phyloP scores from a whole-genome alignment of 2,888 invertebrate genomes.

The Amphipoea lucens region DNA sequence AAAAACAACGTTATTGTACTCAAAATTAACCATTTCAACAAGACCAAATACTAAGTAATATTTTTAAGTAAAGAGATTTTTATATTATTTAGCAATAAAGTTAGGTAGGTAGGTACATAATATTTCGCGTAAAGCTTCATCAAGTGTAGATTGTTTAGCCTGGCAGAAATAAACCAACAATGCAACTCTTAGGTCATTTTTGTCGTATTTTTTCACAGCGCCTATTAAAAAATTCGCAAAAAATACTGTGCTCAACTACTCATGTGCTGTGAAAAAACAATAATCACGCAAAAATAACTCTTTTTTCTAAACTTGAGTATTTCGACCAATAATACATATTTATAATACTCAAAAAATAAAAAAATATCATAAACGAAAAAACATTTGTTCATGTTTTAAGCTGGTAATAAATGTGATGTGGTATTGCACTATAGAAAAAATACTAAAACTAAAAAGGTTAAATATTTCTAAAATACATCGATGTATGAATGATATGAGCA shows the following conservation, averaged over 20 bases:
- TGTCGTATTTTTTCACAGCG: slow-evolving; percentile 36
- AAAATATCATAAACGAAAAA: slow-evolving; percentile 54
- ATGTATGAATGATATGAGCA: slow-evolving; percentile 86
- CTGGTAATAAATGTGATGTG: slow-evolving; percentile 66
- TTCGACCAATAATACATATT: slow-evolving; percentile 24
- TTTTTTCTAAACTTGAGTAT: slow-evolving; percentile 37
- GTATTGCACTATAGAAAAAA: slow-evolving; percentile 73
- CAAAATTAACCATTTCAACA: not conserved
- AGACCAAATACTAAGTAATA: slow-evolving; percentile 6
- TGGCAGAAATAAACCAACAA: slow-evolving; percentile 51
- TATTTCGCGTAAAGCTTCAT: slow-evolving; percentile 30
- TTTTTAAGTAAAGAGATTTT: slow-evolving; percentile 52
- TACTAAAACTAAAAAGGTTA: slow-evolving; percentile 65
- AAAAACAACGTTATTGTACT: slow-evolving; percentile 37
- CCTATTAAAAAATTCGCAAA: slow-evolving; percentile 41
- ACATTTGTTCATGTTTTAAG: slow-evolving; percentile 53
- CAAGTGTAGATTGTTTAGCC: slow-evolving; percentile 42
- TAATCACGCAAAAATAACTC: slow-evolving; percentile 31
- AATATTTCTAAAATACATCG: slow-evolving; percentile 77
- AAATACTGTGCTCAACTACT: slow-evolving; percentile 48
- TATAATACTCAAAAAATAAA: slow-evolving; percentile 45
- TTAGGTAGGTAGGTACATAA: slow-evolving; percentile 15
- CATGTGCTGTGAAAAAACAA: slow-evolving; percentile 35
- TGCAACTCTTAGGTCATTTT: slow-evolving; percentile 6
- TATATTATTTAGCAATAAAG: slow-evolving; percentile 22